phyloP scores from a whole-genome alignment of 2,113 vertebrate species.

The Silurus asotus region DNA sequence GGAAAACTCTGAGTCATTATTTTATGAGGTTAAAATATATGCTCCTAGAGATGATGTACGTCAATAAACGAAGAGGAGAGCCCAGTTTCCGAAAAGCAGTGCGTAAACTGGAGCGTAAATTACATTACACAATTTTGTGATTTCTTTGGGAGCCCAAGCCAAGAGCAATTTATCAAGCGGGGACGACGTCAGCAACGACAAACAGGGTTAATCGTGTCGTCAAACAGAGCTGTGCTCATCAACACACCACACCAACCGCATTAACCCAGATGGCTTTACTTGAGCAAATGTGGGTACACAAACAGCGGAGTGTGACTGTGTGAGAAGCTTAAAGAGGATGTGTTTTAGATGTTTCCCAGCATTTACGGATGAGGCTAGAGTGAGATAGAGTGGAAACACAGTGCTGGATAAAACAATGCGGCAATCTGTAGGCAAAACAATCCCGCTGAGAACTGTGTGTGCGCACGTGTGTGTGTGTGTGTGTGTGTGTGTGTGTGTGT shows the following conservation, averaged over 20 bases:
- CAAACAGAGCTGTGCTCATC: neutral
- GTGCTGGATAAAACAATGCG: neutral
- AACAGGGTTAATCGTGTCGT: neutral
- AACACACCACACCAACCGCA: neutral
- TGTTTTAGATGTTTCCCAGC: neutral
- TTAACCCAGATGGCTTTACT: neutral
- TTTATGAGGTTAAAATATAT: too few species aligned
- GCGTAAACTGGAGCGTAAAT: neutral
- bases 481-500: slow-evolving; percentile 1
- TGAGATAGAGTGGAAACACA: neutral
- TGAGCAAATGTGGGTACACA: neutral
- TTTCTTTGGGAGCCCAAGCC: neutral
- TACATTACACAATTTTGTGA: neutral
- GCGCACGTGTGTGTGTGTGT: neutral
- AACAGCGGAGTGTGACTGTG: neutral
- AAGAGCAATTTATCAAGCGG: neutral
- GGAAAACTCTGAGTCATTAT: too few species aligned
- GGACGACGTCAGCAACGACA: neutral
- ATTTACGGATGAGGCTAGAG: neutral
- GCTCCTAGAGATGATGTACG: too few species aligned
- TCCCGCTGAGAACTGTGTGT: neutral
- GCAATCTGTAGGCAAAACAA: neutral
- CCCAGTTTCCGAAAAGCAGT: neutral
- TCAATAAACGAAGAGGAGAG: neutral
- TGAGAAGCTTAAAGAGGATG: neutral